Conservation (phyloP, 2,888 invertebrate genomes). For the Tetragonula carbonaria region DNA sequence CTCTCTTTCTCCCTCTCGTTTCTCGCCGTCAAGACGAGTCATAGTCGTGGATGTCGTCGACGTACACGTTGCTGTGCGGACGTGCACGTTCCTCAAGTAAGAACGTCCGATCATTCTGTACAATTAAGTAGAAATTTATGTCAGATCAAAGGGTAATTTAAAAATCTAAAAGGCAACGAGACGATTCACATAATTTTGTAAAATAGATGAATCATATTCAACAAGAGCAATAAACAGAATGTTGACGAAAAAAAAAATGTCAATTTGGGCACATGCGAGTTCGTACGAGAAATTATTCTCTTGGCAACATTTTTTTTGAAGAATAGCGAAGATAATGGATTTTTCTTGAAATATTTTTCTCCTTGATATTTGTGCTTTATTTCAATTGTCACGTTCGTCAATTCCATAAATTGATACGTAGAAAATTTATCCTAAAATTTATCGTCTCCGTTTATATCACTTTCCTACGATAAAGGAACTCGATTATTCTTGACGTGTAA, state of each 20-base stretch:
- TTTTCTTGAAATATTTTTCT: background rate
- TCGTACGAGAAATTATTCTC: background rate
- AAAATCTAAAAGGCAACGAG: too few relatives aligned
- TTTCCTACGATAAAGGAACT: background rate
- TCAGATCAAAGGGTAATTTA: too few relatives aligned
- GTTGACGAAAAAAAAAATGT: too few relatives aligned
- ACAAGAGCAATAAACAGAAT: too few relatives aligned
- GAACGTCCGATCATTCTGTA: background rate
- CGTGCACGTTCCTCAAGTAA: background rate
- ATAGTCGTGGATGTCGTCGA: background rate
- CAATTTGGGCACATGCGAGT: background rate
- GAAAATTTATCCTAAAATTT: background rate
- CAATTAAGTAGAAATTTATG: background rate
- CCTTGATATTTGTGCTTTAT: background rate
- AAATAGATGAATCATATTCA: too few relatives aligned
- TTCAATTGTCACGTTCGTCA: too few relatives aligned
- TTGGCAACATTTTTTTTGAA: background rate
- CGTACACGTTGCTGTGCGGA: too few relatives aligned
- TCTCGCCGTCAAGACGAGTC: conserved; percentile 5
- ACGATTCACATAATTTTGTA: too few relatives aligned
- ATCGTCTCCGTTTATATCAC: background rate
- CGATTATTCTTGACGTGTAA: background rate
- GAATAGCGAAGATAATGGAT: background rate
- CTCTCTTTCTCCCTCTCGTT: conserved; percentile 12
- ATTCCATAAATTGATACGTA: too few relatives aligned